Evolutionary conservation across 1,140 invertebrate genomes (phyloP).

Genomic region (Apocrypta bakeri): DNA sequence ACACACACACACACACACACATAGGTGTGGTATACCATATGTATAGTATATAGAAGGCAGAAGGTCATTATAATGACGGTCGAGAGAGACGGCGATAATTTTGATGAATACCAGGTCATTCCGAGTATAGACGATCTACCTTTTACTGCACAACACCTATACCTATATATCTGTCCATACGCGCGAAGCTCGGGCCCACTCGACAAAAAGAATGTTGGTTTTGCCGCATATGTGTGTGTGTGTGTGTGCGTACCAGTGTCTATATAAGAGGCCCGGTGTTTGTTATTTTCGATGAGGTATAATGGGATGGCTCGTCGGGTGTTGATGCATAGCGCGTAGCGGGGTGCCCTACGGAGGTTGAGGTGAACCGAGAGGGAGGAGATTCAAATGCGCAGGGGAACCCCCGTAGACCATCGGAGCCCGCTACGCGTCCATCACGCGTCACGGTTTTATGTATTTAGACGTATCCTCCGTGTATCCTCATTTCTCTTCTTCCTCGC

Average conservation of each 20-base stretch:
- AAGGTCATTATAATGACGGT: too few species aligned
- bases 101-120: conserved; percentile 66
- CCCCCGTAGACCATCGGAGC: conserved; percentile 65
- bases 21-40: too few species aligned
- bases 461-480: conserved; percentile 66
- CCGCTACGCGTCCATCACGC: conserved; percentile 71
- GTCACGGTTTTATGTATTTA: conserved; percentile 71
- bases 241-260: conserved; percentile 22
- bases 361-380: background rate
- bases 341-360: conserved; percentile 62
- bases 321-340: conserved; percentile 73
- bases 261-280: conserved; percentile 57
- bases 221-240: conserved; percentile 54
- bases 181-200: conserved; percentile 42
- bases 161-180: too few species aligned
- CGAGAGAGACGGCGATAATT: conserved; percentile 58
- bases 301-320: conserved; percentile 64
- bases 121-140: background rate
- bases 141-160: too few species aligned
- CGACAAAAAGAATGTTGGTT: conserved; percentile 72
- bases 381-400: conserved; percentile 52
- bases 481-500: conserved; percentile 54
- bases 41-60: too few species aligned
- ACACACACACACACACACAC: too few species aligned
- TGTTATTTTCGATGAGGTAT: conserved; percentile 73